Evolutionary conservation across 2,113 vertebrate species (phyloP).

Genomic region (Pelvicachromis taeniatus): DNA sequence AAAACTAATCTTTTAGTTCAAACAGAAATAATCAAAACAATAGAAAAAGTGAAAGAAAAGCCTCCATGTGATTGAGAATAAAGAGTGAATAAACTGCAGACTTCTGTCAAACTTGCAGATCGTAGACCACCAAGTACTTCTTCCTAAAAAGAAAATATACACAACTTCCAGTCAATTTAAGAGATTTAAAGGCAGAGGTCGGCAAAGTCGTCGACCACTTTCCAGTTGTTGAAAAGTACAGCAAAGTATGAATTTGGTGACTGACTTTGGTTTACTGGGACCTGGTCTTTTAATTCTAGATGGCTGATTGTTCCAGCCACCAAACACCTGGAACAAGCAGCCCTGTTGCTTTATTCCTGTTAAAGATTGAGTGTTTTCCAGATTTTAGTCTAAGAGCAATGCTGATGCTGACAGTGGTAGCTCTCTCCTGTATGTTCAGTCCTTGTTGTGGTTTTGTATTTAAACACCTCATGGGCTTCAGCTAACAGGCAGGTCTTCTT

Average conservation of each 20-base stretch:
- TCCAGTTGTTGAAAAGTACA: not conserved
- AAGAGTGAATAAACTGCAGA: not conserved
- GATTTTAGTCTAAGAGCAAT: not conserved
- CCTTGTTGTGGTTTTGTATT: not conserved
- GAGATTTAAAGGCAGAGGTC: not conserved
- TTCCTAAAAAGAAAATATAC: too few relatives aligned
- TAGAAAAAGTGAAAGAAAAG: too few relatives aligned
- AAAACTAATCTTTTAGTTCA: too few relatives aligned
- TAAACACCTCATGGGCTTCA: accelerated
- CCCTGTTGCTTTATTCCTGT: not conserved
- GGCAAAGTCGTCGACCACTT: accelerated
- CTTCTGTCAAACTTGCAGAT: too few relatives aligned
- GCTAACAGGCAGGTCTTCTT: not conserved
- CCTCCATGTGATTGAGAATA: too few relatives aligned
- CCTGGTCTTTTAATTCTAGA: accelerated
- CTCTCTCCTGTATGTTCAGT: not conserved
- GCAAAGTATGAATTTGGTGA: not conserved
- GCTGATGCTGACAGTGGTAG: not conserved
- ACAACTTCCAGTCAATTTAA: not conserved
- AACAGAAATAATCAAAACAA: too few relatives aligned
- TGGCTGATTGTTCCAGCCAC: not conserved
- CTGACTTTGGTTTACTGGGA: accelerated
- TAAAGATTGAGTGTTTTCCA: not conserved
- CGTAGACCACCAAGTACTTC: too few relatives aligned
- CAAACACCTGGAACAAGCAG: not conserved